A percentile compares a stretch with the other conserved stretches of the same genome.
Conservation (phyloP, 1,140 invertebrate species). For the Himalopsyche phryganea region DNA sequence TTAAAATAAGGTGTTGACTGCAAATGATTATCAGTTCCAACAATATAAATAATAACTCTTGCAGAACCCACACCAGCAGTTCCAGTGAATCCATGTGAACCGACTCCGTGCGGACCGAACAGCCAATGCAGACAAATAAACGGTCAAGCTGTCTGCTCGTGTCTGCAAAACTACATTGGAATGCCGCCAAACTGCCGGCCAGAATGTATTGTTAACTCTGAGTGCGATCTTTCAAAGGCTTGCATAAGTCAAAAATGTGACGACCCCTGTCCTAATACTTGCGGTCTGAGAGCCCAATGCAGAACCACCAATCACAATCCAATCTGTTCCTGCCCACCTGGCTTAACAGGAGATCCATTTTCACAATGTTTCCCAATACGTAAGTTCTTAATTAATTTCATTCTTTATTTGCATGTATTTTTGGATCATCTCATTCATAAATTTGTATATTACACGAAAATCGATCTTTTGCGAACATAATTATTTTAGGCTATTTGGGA, state of each 20-base stretch:
- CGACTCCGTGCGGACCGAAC: conserved; percentile 74
- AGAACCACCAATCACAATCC: conserved; percentile 65
- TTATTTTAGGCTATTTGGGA: too few relatives aligned
- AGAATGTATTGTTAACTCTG: conserved; percentile 72
- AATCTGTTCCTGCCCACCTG: conserved; percentile 68
- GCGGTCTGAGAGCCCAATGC: conserved; percentile 70
- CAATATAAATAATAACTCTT: too few relatives aligned
- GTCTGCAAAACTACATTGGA: conserved; percentile 65
- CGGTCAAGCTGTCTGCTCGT: conserved; percentile 72
- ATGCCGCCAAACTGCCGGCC: conserved; percentile 70
- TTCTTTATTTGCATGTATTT: too few relatives aligned
- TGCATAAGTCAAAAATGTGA: conserved; percentile 76
- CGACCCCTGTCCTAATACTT: conserved; percentile 75
- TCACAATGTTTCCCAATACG: conserved; percentile 51
- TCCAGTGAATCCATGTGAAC: conserved; percentile 64
- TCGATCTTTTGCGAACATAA: too few relatives aligned
- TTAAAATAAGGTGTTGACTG: too few relatives aligned
- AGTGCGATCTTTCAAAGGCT: conserved; percentile 65
- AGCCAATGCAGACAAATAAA: conserved; percentile 69
- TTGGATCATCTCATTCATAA: too few relatives aligned
- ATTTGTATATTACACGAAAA: too few relatives aligned
- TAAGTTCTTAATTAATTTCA: conserved; percentile 39
- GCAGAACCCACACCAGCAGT: conserved; percentile 43
- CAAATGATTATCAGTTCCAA: too few relatives aligned
- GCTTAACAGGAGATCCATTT: conserved; percentile 75